Base-by-base conservation (phyloP, 1,140 invertebrate genomes). In the Sipha flava region DNA sequence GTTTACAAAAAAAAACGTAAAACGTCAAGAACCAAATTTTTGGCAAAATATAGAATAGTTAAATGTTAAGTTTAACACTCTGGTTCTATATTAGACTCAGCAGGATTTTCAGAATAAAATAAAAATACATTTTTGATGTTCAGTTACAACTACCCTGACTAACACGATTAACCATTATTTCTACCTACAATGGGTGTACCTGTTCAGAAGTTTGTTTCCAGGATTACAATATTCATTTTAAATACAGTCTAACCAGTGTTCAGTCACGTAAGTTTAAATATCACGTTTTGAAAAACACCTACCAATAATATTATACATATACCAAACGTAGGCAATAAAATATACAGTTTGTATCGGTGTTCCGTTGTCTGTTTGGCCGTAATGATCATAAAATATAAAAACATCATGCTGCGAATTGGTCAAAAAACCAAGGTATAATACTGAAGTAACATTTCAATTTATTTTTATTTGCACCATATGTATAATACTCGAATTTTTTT, bases 241-340 rank as follows among this genome's bases (percentile, higher is more conserved):
- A 77, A 77, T 77, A 57, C 31, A 26, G 21, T 77, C 40, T 4
- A 12, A 3, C 10, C 49, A 59, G 31, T 77, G 49, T 77, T 77
- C 49, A 43, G 73, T 77, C 73, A 77, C 73, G 73, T 77, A 77
- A 77, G 31, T 77, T 59, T 34, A 77, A 77, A 77, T 23, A 77
- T 77, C 73, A 77, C 73, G 73, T 77, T 59, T 77, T 18, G 52
- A 77, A 77, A 66, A 77, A 77, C 37, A 57, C 23, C 37, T n/a
- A n/a, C n/a, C 47, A 37, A 75, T 18, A 16, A 34, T 18, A 75
- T 37, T 52, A 18, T 37, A 37, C n/a, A n/a, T 52, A 0, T n/a
- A 18, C 9, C 21, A 0, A 2, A 70, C 31, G 1, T 47, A 72
- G 43, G 29, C 34, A 10, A 49, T 72, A 72, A 72, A 31, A 72